A percentile compares a stretch with the other conserved stretches of the same genome.
Evolutionary conservation across 92 coral and sea anemone species (phyloP).

Genomic region (Parazoanthus darwini): DNA sequence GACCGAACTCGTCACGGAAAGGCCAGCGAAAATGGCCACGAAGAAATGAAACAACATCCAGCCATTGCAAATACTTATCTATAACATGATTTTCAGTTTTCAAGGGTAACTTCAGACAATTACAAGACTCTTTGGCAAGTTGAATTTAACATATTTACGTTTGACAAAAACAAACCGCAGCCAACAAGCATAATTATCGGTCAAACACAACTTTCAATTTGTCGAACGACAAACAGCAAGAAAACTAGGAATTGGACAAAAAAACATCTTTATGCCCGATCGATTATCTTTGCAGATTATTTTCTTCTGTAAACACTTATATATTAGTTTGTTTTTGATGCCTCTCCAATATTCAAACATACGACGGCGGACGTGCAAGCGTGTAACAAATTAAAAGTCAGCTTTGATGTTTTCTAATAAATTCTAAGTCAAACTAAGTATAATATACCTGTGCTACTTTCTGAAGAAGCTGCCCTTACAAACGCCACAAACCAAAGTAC

Average conservation of each 20-base stretch:
- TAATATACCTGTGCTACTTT: constrained; percentile 6
- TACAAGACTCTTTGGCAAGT: background rate
- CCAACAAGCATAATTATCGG: background rate
- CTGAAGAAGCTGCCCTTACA: background rate
- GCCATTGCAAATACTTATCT: background rate
- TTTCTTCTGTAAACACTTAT: too few relatives aligned
- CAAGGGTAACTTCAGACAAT: background rate
- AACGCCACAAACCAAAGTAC: background rate
- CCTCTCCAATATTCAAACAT: background rate
- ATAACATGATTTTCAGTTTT: background rate
- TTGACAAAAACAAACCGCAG: background rate
- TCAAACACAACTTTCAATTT: background rate
- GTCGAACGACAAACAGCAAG: background rate
- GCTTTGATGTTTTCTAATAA: background rate
- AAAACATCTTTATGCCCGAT: background rate
- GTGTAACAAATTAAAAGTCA: background rate
- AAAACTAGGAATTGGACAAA: background rate
- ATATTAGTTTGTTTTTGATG: background rate
- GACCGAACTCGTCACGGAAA: background rate
- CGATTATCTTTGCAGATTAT: background rate
- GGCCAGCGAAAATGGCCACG: background rate
- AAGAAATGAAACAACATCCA: background rate
- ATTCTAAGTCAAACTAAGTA: background rate
- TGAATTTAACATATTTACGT: background rate
- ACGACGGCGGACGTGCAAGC: background rate